These are phyloP conservation scores for Lagria hirta DNA, from an alignment of 2,888 invertebrate genomes.

Conservation along the genomic window DNA sequence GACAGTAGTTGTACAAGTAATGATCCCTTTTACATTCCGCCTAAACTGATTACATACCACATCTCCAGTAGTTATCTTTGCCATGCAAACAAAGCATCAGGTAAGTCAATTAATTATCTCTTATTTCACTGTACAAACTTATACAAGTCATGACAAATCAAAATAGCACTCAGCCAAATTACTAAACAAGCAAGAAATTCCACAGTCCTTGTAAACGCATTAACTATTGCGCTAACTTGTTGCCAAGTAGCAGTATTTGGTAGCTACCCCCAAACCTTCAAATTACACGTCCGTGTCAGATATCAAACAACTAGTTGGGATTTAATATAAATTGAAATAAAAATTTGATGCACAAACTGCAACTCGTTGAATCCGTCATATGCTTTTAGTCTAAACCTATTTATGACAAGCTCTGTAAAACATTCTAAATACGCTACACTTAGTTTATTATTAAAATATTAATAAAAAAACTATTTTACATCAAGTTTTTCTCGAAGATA, in stretches of 20 bases:
- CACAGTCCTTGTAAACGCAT: constrained; percentile 9
- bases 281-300: constrained; percentile 40
- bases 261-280: constrained; percentile 33
- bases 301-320: constrained; percentile 32
- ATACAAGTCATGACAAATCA: background rate
- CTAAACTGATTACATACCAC: too few species aligned
- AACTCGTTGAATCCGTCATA: too few species aligned
- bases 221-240: constrained; percentile 13
- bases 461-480: too few species aligned
- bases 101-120: background rate
- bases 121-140: background rate
- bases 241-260: constrained; percentile 16
- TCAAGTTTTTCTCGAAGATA: constrained; percentile 29
- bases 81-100: constrained; percentile 1
- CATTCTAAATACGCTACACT: too few species aligned
- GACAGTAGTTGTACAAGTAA: too few species aligned
- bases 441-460: too few species aligned
- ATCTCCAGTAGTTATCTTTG: too few species aligned
- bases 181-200: constrained; percentile 9
- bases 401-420: too few species aligned
- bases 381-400: too few species aligned
- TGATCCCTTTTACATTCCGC: too few species aligned
- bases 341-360: constrained; percentile 5
- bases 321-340: constrained; percentile 11
- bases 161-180: background rate